Percentiles rank a stretch among this genome's conserved stretches.
phyloP scores from a whole-genome alignment of 2,888 invertebrate genomes.

The Acronicta alni region DNA sequence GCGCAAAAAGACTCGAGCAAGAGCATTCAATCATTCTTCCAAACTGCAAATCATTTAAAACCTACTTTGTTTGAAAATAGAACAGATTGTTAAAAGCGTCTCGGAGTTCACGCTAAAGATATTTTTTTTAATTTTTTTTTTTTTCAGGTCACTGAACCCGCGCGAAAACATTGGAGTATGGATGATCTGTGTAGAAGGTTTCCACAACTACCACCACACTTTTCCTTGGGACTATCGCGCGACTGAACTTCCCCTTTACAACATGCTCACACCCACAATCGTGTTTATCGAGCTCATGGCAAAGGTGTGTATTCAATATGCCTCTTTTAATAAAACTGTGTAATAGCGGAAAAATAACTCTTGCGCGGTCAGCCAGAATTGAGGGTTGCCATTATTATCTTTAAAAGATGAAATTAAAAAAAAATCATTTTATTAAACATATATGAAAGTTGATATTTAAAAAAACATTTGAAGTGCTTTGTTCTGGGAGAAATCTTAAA shows the following conservation, averaged over 20 bases:
- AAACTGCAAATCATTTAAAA: too few species aligned
- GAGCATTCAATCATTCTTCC: too few species aligned
- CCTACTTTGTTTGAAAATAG: neutral
- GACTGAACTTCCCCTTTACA: conserved; percentile 91
- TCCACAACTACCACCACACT: conserved; percentile 96
- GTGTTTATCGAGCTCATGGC: conserved; percentile 93
- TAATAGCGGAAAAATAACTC: conserved; percentile 34
- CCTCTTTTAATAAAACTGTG: conserved; percentile 17
- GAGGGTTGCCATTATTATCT: conserved; percentile 24
- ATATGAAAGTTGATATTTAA: too few species aligned
- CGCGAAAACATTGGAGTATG: conserved; percentile 92
- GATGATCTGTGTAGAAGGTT: conserved; percentile 93
- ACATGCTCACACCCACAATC: conserved; percentile 91
- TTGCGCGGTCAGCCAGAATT: conserved; percentile 27
- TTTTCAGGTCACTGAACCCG: conserved; percentile 90
- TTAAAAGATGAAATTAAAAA: too few species aligned
- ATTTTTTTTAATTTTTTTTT: conserved; percentile 13
- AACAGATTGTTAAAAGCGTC: conserved; percentile 11
- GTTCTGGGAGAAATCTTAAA: conserved; percentile 6
- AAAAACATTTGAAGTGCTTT: too few species aligned
- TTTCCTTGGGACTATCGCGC: conserved; percentile 94
- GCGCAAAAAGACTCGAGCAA: too few species aligned
- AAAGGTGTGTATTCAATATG: conserved; percentile 70
- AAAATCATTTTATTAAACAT: too few species aligned
- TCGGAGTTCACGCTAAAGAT: conserved; percentile 9